Base-by-base conservation (phyloP, 2,888 invertebrate species). In the Octonoba sinensis region DNA sequence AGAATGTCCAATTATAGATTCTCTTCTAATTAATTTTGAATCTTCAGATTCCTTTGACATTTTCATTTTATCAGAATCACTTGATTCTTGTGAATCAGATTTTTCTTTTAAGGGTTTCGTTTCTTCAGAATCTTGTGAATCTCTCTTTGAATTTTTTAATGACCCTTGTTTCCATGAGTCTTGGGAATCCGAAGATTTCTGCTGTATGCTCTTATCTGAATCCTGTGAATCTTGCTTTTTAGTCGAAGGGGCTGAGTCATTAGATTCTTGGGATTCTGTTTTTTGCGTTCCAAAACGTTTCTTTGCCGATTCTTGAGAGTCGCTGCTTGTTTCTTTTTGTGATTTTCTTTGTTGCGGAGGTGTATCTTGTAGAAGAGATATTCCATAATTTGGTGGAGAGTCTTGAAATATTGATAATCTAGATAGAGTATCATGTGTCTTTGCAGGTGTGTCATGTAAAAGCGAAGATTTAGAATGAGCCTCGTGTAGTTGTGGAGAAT, bases 41-140 rank as follows among this genome's bases (percentile, higher is more conserved):
- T 72, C 79, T 47, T 36, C 67, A 16, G 69, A 62, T 69, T 79
- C 73, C 20, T 47, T 59, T 54, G 67, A 73, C 73, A 62, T 73
- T 62, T 36, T 69, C 6, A 36, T 24, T 27, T 60, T 69, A n/a
- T 71, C 59, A 11, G 79, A 79, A 22, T 79, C 79, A 54, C 73
- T 79, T 0, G 79, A 73, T 13, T 79, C 79, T 49, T 79, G 79
- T 18, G 79, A 79, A 64, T 79, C 79, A 11, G 79, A 79, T 67
- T 79, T 79, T 15, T 79, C 67, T 36, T 79, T 79, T 11, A 20
- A 22, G 44, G 51, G 49, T 20, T 69, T 67, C 16, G 54, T 65
- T 18, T 67, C 72, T 44, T 54, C 67, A 12, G 73, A 73, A 13
- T 73, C 79, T 36, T 79, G 73, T 3, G 79, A 79, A 57, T 79